Percentiles rank a stretch among this genome's conserved stretches.
phyloP scores from a whole-genome alignment of 2,888 invertebrate species.

The Gymnocheta viridis region DNA sequence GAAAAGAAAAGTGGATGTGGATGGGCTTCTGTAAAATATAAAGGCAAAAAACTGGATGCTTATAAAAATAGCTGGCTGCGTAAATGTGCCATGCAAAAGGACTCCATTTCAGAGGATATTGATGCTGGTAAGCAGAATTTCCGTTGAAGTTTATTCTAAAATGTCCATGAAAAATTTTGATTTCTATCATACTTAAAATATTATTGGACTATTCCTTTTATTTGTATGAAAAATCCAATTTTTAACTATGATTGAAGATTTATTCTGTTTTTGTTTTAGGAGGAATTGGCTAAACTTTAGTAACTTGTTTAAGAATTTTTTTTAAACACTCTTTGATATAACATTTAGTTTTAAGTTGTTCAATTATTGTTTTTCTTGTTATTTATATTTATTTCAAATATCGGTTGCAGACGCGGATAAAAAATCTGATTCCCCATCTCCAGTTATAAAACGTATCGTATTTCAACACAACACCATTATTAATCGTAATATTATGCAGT shows the following conservation, averaged over 20 bases:
- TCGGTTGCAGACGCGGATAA: constrained; percentile 85
- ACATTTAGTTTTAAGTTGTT: not conserved
- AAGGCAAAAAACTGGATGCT: constrained; percentile 92
- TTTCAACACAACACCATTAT: constrained; percentile 89
- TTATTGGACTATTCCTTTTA: too few relatives aligned
- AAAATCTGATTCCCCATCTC: constrained; percentile 85
- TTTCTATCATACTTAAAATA: not conserved
- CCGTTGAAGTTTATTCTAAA: not conserved
- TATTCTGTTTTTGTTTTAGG: too few relatives aligned
- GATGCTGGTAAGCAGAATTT: constrained; percentile 73
- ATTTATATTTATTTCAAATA: not conserved
- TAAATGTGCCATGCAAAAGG: constrained; percentile 85
- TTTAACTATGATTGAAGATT: too few relatives aligned
- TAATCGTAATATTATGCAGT: constrained; percentile 90
- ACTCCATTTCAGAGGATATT: constrained; percentile 79
- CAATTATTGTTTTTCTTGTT: not conserved
- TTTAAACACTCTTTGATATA: too few relatives aligned
- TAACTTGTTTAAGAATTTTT: too few relatives aligned
- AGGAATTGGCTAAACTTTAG: too few relatives aligned
- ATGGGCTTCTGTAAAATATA: constrained; percentile 95
- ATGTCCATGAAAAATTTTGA: not conserved
- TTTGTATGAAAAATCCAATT: too few relatives aligned
- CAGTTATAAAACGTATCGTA: constrained; percentile 85
- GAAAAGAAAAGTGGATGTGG: constrained; percentile 96
- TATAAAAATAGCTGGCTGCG: constrained; percentile 93